Percentiles rank a stretch among this genome's conserved stretches.
These are phyloP conservation scores for Candoia aspera DNA, from an alignment of 2,113 vertebrate genomes.

Conservation along the genomic window DNA sequence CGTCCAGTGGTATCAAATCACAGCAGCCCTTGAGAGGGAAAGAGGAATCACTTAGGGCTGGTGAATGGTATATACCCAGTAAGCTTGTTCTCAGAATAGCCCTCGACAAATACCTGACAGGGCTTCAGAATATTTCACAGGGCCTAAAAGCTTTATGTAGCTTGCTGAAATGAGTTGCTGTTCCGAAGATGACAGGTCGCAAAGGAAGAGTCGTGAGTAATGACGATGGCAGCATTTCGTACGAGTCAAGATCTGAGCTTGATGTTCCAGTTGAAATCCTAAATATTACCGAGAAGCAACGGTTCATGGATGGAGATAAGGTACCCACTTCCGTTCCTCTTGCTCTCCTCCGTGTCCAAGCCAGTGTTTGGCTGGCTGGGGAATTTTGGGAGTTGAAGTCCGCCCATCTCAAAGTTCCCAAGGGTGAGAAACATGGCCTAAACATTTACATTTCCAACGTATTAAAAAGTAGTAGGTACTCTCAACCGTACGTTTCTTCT, in stretches of 20 bases:
- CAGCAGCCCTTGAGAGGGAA: background rate
- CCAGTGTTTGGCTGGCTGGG: no score
- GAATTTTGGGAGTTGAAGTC: no score
- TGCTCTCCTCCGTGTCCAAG: background rate
- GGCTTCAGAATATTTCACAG: background rate
- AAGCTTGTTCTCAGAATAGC: background rate
- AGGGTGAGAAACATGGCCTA: background rate
- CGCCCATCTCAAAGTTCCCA: no score
- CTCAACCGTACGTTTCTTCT: no score
- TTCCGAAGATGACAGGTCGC: slow-evolving; percentile 92
- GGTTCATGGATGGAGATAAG: slow-evolving; percentile 99
- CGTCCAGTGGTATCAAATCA: background rate
- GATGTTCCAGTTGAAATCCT: slow-evolving; percentile 98
- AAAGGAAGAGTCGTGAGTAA: slow-evolving; percentile 97
- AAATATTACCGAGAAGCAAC: slow-evolving; percentile 96
- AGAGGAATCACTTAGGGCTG: background rate
- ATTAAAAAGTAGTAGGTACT: background rate
- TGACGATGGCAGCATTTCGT: slow-evolving; percentile 96
- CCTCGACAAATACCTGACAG: no score
- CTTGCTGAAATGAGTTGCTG: background rate
- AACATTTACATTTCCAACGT: background rate
- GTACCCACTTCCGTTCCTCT: slow-evolving; percentile 63
- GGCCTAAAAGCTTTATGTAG: background rate
- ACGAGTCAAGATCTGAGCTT: slow-evolving; percentile 93
- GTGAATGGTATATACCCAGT: background rate